Conservation (phyloP, 2,113 vertebrate species). For the Nettapus auritus region DNA sequence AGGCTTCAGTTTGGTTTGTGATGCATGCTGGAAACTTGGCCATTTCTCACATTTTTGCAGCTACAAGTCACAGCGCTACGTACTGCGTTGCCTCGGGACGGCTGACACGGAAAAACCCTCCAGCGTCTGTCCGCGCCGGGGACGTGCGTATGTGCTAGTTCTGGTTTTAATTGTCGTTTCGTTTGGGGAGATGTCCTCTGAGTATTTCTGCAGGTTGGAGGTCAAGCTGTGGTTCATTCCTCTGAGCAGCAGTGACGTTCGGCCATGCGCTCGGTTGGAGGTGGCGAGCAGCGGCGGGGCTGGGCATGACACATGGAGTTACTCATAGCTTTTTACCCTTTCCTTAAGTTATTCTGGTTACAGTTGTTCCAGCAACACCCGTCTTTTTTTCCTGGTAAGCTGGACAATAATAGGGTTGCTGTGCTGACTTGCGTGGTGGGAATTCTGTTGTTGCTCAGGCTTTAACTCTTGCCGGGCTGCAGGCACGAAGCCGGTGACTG, state of each 20-base stretch:
- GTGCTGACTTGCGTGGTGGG: background rate
- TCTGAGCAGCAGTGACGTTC: background rate
- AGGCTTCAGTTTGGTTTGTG: background rate
- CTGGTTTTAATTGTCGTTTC: constrained; percentile 17
- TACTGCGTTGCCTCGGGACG: rapidly evolving
- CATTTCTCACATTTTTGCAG: constrained; percentile 3
- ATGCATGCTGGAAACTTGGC: background rate
- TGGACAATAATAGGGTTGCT: background rate
- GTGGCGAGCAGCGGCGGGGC: background rate
- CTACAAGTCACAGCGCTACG: rapidly evolving
- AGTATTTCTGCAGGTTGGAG: background rate
- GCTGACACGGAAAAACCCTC: background rate
- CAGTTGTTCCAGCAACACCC: background rate
- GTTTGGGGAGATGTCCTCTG: background rate
- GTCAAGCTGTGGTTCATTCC: background rate
- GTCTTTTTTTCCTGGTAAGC: background rate
- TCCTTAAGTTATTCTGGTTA: background rate
- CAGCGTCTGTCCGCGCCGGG: background rate
- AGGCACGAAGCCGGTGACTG: background rate
- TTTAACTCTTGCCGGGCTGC: background rate
- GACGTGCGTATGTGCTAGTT: background rate
- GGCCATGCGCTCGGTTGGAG: background rate
- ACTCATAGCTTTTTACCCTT: background rate
- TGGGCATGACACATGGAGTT: background rate
- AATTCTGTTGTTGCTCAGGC: background rate